Evolutionary conservation across 2,113 vertebrate species (phyloP), one percentile per base, ranked within the genome.

Genomic region (Orycteropus afer): DNA sequence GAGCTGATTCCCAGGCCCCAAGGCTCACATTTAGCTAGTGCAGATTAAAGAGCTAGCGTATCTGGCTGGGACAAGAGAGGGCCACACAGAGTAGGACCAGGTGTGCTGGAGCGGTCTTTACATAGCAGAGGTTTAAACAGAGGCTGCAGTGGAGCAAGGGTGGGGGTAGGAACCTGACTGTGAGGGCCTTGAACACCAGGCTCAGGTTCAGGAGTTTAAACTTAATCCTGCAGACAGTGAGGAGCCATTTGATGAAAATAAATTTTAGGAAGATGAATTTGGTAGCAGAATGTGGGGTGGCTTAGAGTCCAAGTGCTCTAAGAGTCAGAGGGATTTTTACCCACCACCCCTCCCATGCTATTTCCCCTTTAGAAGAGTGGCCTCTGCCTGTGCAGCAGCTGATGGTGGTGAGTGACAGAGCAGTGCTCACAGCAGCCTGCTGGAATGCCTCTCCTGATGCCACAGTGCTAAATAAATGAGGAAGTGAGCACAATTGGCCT

Each of bases 101-200:
- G 63, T 67, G 63, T 20, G 0, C 7, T 20, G n/a, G 57, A 45
- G 18, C 40, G 1, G 14, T 0, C 3, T n/a, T 77, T 34, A 9
- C 27, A 0, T 0, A 2, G 69, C 37, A 8, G 10, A 5, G 25
- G 15, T 22, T 29, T 32, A 0, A 27, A 47, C 0, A 12, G 78
- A 32, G 34, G n/a, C 51, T 53, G 67, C 5, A 10, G n/a, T 34
- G 3, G 0, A 3, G 76, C 61, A 55, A 37, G 55, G 55, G 57
- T 1, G 17, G 78, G 40, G 32, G 3, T 51, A 13, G 49, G 9
- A 51, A 13, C 20, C 47, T 10, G 22, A 45, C 13, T 29, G 34
- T 6, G 45, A 17, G 42, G 17, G 20, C 87, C 61, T 63, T 6
- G 45, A 15, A 2, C 40, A 22, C 47, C 20, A 22, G 77, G 40